Evolutionary conservation across 2,888 invertebrate species (phyloP).

Genomic region (Abrostola tripartita): DNA sequence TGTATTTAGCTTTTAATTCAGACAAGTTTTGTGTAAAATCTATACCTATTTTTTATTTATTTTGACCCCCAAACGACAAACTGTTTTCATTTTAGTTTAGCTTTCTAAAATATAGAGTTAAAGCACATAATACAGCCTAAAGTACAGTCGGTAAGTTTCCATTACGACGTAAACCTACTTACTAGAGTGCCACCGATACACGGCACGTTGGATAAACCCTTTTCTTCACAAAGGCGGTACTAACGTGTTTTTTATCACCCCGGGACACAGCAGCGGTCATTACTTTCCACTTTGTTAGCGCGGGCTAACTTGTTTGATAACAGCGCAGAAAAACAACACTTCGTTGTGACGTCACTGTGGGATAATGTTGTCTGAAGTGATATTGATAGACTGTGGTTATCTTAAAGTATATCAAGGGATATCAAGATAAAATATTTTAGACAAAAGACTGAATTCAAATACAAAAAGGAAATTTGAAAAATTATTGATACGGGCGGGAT

Average conservation of each 20-base stretch:
- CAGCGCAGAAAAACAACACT: constrained; percentile 14
- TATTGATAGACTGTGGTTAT: neutral
- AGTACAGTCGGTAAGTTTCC: constrained; percentile 9
- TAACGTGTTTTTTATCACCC: constrained; percentile 54
- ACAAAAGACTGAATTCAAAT: neutral
- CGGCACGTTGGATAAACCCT: constrained; percentile 40
- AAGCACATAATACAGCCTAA: constrained; percentile 3
- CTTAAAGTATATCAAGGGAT: too few relatives aligned
- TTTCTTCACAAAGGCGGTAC: constrained; percentile 42
- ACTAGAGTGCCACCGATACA: constrained; percentile 32
- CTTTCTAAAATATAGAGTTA: too few relatives aligned
- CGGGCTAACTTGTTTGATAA: constrained; percentile 46
- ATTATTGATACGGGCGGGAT: too few relatives aligned
- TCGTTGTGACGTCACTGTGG: neutral
- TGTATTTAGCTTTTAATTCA: too few relatives aligned
- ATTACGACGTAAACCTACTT: constrained; percentile 28
- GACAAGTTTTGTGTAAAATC: too few relatives aligned
- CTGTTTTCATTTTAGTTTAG: too few relatives aligned
- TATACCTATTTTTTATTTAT: too few relatives aligned
- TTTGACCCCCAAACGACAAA: too few relatives aligned
- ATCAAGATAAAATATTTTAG: too few relatives aligned
- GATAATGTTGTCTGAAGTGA: constrained; percentile 11
- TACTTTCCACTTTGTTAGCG: constrained; percentile 52
- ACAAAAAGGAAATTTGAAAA: too few relatives aligned
- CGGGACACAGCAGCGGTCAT: constrained; percentile 47